These are phyloP conservation scores for Antedon mediterranea DNA, from an alignment of 53 echinoderm and acorn worm genomes.

Conservation along the genomic window DNA sequence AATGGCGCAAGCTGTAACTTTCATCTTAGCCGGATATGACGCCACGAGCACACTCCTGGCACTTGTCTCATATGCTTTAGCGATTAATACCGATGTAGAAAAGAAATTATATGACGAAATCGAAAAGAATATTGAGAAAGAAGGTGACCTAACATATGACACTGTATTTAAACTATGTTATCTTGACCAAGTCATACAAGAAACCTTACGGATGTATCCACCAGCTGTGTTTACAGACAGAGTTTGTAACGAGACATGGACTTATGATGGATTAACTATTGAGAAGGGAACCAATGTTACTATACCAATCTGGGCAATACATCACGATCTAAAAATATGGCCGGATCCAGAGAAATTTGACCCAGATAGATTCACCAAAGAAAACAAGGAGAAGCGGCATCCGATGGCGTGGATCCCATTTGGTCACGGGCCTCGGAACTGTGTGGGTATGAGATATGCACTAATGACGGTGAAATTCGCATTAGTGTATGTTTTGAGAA, in stretches of 20 bases:
- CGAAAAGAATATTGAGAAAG: not conserved
- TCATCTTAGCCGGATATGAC: not conserved
- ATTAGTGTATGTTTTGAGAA: not conserved
- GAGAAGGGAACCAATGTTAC: constrained; percentile 16
- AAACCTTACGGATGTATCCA: constrained; percentile 53
- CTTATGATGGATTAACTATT: constrained; percentile 13
- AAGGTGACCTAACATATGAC: constrained; percentile 21
- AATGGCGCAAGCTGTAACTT: constrained; percentile 23
- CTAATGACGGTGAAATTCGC: constrained; percentile 9
- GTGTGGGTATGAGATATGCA: constrained; percentile 54
- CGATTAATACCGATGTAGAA: not conserved
- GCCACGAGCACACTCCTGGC: not conserved
- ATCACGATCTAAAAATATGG: constrained; percentile 48
- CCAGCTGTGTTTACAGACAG: constrained; percentile 19
- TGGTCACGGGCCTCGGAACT: constrained; percentile 47
- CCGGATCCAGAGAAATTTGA: constrained; percentile 58
- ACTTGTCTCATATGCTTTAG: not conserved
- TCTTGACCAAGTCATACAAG: constrained; percentile 41
- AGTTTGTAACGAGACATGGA: constrained; percentile 12
- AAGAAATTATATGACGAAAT: not conserved
- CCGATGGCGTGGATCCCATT: constrained; percentile 48
- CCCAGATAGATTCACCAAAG: constrained; percentile 54
- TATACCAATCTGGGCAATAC: constrained; percentile 40
- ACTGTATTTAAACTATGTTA: constrained; percentile 45
- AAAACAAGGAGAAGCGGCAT: constrained; percentile 26